Evolutionary conservation across 2,888 invertebrate genomes (phyloP), one percentile per base, ranked within the genome.

Genomic region (Colostygia pectinataria): DNA sequence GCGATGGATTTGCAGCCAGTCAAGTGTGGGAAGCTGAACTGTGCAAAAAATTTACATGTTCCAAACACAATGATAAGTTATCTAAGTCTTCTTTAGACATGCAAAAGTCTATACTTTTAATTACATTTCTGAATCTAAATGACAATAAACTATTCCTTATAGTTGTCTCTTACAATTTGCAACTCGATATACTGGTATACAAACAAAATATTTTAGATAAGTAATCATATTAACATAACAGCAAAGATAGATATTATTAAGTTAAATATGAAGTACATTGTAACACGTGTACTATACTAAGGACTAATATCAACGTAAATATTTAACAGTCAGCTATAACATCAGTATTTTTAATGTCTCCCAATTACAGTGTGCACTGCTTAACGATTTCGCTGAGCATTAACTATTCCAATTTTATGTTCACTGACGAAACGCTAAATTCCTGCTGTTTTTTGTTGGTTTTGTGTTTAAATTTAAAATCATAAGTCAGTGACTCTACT

Each of bases 391-490:
- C 75, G 74, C 77, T 78, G 82, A 78, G 80, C 80, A 80, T 84
- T 86, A 83, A 87, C 89, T 87, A 87, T 88, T 81, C 80, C 85
- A 80, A 84, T 87, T 89, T 89, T 88, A 89, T 87, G 89, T 83
- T 79, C 71, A 58, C 70, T 63, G 65, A 66, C 71, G 67, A 75
- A 80, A 83, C 66, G 80, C 69, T 76, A 83, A 81, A 81, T 83
- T 72, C 75, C 71, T 67, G 61, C 9, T 15, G 2, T 15, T 14
- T 18, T 23, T 25, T 24, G 10, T 10, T 29, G 13, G 18, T 13
- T 34, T 41, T 29, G 8, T 36, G 29, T 36, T 10, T 36, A 15
- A 41, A 24, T n/a, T n/a, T n/a, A n/a, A n/a, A n/a, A 28, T 39
- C 9, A 3, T 12, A 14, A 15, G 25, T 18, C 20, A 25, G n/a